These are phyloP conservation scores for Pimephales promelas DNA, from an alignment of 2,113 vertebrate species.

Conservation along the genomic window DNA sequence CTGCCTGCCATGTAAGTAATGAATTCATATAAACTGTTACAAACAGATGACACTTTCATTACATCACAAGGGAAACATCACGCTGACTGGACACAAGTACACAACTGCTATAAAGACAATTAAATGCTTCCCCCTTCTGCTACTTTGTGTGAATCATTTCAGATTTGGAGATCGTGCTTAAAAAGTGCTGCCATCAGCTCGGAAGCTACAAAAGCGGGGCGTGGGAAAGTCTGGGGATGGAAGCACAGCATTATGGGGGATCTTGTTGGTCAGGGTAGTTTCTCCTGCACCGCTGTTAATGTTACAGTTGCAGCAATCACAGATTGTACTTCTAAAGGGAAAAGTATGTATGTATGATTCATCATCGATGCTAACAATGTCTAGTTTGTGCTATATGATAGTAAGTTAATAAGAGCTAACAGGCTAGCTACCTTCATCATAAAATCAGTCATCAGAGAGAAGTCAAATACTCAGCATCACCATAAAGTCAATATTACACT, in stretches of 20 bases:
- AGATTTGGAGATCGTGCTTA: conserved; percentile 14
- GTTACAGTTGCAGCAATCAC: not conserved
- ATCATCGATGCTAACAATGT: not conserved
- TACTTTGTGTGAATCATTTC: conserved; percentile 8
- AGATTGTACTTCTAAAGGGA: conserved; percentile 4
- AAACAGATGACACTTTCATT: conserved; percentile 64
- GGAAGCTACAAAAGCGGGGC: not conserved
- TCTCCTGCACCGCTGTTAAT: not conserved
- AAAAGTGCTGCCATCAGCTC: not conserved
- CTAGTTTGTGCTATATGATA: not conserved
- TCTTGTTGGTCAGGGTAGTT: not conserved
- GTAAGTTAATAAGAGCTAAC: not conserved
- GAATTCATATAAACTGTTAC: conserved; percentile 63
- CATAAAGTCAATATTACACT: not conserved
- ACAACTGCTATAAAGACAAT: conserved; percentile 59
- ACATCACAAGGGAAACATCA: conserved; percentile 65
- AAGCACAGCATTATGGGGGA: conserved; percentile 21
- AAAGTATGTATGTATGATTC: not conserved
- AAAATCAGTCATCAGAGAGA: not conserved
- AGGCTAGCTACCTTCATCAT: conserved; percentile 26
- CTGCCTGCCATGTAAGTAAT: conserved; percentile 71
- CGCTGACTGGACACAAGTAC: conserved; percentile 50
- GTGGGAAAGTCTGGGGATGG: not conserved
- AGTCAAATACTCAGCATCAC: not conserved
- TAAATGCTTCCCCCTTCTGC: conserved; percentile 45